Base-by-base conservation (phyloP, 2,113 vertebrate genomes). In the Recurvirostra avosetta region DNA sequence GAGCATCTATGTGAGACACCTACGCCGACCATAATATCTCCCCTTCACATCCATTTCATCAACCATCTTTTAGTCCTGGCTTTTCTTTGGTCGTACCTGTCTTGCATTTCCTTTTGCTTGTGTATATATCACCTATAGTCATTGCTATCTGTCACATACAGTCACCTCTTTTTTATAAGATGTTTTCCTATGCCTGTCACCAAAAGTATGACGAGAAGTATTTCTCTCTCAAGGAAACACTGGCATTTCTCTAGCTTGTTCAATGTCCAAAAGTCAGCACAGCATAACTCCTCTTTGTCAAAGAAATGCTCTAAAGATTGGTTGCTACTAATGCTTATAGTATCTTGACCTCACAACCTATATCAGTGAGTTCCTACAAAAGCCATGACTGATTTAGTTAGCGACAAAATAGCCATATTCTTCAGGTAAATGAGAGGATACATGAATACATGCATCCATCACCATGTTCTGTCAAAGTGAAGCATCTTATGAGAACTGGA, bases 141-240 rank as follows among this genome's bases (percentile, higher is more conserved):
- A 70, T 45, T 77, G 16, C 2, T 32, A 25, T 40, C 11, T 66
- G 50, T 66, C 19, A 29, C 16, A 67, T 17, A 49, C 4, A 56
- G 26, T 50, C 16, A 88, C 6, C 7, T 73, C 10, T 38, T 66
- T 84, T 87, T 68, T 40, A 38, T 47, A 45, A 79, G 12, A 12
- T 15, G 2, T 72, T 73, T 50, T 83, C 13, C 43, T 72, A 22
- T 53, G 21, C 8, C 41, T 82, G 22, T 62, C 27, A 84, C 32
- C 34, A 70, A 41, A 5, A 72, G 11, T 49, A 22, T n/a, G 79
- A 36, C 0, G 0, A 81, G 40, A 88, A 83, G 5, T 50, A 72
- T 88, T 85, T 76, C 13, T 66, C 22, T 81, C 22, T 43, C 10
- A 29, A 38, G 41, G 41, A 81, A 84, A 15, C 5, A 12, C n/a